A percentile compares a stretch with the other conserved stretches of the same genome.
phyloP scores from a whole-genome alignment of 2,888 invertebrate species.

The Macrosoma leucophasiata region DNA sequence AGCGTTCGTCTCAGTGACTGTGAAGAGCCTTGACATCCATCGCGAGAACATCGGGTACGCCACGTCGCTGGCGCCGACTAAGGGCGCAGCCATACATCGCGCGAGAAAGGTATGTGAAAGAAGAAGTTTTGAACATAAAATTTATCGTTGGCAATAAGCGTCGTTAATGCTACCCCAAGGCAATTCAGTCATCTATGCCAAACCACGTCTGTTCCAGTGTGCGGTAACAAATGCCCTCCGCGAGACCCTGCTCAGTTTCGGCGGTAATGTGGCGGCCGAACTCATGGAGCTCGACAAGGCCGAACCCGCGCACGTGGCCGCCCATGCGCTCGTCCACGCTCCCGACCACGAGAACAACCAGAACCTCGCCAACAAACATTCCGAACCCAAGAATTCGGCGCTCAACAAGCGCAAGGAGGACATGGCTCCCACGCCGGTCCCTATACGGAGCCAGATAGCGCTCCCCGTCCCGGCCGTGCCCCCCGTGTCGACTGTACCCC shows the following conservation, averaged over 20 bases:
- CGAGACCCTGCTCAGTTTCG: constrained; percentile 64
- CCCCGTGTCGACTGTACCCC: constrained; percentile 35
- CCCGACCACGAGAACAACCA: constrained; percentile 41
- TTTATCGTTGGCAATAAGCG: no score
- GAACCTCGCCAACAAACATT: constrained; percentile 35
- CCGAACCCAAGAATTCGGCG: constrained; percentile 37
- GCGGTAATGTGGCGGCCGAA: constrained; percentile 53
- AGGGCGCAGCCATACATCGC: constrained; percentile 62
- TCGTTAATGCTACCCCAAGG: no score
- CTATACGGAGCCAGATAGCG: constrained; percentile 29
- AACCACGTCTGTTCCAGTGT: constrained; percentile 51
- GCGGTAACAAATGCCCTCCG: constrained; percentile 66
- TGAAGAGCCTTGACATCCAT: constrained; percentile 61
- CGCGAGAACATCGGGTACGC: constrained; percentile 69
- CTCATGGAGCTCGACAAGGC: constrained; percentile 43
- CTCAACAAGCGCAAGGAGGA: constrained; percentile 32
- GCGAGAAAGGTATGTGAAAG: constrained; percentile 70
- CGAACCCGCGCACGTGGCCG: neutral
- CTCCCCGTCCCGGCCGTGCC: constrained; percentile 37
- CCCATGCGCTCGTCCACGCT: constrained; percentile 14
- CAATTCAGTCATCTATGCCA: no score
- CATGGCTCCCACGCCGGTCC: constrained; percentile 20
- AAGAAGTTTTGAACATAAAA: no score
- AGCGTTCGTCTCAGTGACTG: constrained; percentile 56
- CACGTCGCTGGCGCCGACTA: constrained; percentile 45